Evolutionary conservation across 2,888 invertebrate species (phyloP), one percentile per base, ranked within the genome.

Genomic region (Hermaeophaga mercurialis): DNA sequence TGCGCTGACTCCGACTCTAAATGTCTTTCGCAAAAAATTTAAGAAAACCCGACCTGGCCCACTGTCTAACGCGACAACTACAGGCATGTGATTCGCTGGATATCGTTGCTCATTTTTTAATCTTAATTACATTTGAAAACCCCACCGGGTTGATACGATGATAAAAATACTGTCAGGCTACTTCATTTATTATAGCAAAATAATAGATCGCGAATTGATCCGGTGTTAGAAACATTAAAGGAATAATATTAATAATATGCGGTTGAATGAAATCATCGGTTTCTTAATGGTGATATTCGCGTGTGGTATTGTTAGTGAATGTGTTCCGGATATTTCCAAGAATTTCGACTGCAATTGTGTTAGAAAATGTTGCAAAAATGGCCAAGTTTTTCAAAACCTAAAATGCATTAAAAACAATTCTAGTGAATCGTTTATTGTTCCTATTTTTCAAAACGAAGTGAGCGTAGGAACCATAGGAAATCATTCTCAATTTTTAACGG

Each of bases 51-150:
- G 39, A 15, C 39, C 33, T 45, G 26, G 52, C 56, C 34, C 56
- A 43, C 43, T n/a, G 43, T 44, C 57, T 57, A 57, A 18, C 19
- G 8, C n/a, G n/a, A n/a, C n/a, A n/a, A n/a, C n/a, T 12, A 6
- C 11, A 17, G 46, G 56, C 53, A 14, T 38, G 45, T 45, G 36
- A 26, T 33, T 58, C 55, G 58, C 50, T 44, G 26, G 39, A 22
- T 49, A 47, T 52, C 60, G 57, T 45, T 54, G 47, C 48, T 56
- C 39, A 15, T 50, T 61, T 56, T 53, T 24, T 31, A 45, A 39
- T 46, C 46, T 18, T 34, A 44, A 48, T 57, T 49, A 31, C 41
- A 44, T 55, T 44, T 36, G 6, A 59, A 52, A 58, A 62, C 46
- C 62, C 26, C 11, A 31, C 31, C 12, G 17, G 1, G 12, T 33